These are phyloP conservation scores for Gopherus flavomarginatus DNA, from an alignment of 2,113 vertebrate species.

Conservation along the genomic window DNA sequence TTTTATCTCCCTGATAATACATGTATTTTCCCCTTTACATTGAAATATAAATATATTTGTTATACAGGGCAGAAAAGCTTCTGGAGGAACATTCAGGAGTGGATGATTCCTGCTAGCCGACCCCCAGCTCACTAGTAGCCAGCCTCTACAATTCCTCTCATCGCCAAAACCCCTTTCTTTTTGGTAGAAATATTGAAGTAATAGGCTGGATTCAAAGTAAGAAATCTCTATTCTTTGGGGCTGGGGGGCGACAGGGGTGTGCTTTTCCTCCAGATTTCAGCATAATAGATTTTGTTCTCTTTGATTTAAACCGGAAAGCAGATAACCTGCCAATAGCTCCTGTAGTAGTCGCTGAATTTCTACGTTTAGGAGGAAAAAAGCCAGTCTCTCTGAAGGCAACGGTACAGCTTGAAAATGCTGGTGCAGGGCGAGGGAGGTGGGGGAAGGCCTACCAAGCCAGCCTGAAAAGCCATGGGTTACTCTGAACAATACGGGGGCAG, in stretches of 20 bases:
- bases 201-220: background rate
- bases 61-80: slow-evolving; percentile 40
- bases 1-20: slow-evolving; percentile 63
- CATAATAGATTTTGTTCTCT: background rate
- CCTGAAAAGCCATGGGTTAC: background rate
- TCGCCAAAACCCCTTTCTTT: background rate
- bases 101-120: background rate
- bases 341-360: slow-evolving; percentile 6
- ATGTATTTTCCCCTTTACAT: slow-evolving; percentile 25
- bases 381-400: slow-evolving; percentile 27
- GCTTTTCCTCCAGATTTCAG: accelerated
- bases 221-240: accelerated
- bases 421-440: background rate
- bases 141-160: background rate
- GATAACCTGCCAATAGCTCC: accelerated
- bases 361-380: background rate
- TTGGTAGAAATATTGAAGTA: accelerated
- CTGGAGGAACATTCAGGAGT: background rate
- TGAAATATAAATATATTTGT: slow-evolving; percentile 61
- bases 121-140: background rate
- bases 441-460: accelerated
- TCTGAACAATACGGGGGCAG: accelerated
- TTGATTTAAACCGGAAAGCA: slow-evolving; percentile 13
- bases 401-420: background rate
- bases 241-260: too few species aligned